Conservation (phyloP, 2,113 vertebrate species). For the Amblyornis subalaris region DNA sequence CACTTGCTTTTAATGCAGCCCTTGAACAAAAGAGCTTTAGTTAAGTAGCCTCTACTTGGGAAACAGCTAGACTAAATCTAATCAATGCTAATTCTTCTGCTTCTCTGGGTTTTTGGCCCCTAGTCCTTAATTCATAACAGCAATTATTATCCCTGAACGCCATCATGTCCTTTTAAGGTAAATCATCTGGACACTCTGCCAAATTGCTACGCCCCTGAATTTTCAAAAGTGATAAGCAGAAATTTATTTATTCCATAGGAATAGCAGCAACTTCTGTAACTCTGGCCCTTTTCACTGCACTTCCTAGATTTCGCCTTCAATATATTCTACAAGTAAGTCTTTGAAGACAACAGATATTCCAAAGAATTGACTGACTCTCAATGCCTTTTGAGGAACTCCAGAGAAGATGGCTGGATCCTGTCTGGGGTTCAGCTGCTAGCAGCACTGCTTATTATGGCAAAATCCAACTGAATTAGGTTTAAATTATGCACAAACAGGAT, state of each 20-base stretch:
- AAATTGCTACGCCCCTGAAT: background rate
- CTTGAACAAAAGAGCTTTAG: background rate
- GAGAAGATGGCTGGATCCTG: background rate
- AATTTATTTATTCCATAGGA: background rate
- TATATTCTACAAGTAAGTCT: background rate
- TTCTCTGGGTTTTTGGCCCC: background rate
- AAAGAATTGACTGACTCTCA: background rate
- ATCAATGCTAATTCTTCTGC: background rate
- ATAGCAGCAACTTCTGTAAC: background rate
- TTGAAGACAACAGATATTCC: background rate
- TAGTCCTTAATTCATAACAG: background rate
- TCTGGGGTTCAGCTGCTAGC: background rate
- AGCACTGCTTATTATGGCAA: background rate
- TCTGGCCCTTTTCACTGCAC: background rate
- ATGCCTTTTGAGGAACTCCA: background rate
- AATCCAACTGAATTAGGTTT: background rate
- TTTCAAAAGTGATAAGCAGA: background rate
- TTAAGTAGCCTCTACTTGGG: background rate
- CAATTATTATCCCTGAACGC: background rate
- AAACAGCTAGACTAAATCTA: background rate
- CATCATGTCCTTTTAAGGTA: background rate
- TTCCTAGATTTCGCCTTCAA: background rate
- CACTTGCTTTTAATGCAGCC: background rate
- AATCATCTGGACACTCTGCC: background rate
- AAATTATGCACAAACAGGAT: background rate